Conservation (phyloP, 2,888 invertebrate species). For the Drosophila yooni region DNA sequence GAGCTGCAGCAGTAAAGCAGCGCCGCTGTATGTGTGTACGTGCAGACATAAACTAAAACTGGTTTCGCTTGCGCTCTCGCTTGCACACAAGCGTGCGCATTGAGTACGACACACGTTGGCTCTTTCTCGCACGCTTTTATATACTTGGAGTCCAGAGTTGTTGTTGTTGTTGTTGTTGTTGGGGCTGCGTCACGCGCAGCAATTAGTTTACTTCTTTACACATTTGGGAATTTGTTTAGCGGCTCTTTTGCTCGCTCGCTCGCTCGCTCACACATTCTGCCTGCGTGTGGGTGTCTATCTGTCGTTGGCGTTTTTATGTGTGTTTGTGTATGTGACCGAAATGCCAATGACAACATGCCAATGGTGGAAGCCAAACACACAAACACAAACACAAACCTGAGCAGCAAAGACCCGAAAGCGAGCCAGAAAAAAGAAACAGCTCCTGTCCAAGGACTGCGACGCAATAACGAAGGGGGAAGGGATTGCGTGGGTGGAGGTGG, state of each 20-base stretch:
- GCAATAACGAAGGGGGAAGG: not conserved
- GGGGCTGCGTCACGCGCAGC: conserved; percentile 83
- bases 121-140: conserved; percentile 59
- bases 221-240: conserved; percentile 80
- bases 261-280: conserved; percentile 29
- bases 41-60: conserved; percentile 71
- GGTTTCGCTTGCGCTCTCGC: conserved; percentile 66
- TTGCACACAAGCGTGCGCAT: conserved; percentile 29
- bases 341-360: conserved; percentile 83
- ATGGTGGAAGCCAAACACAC: conserved; percentile 57
- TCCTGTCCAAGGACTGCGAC: conserved; percentile 2
- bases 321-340: conserved; percentile 84
- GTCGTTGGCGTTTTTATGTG: conserved; percentile 74
- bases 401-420: conserved; percentile 18
- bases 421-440: not conserved
- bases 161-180: conserved; percentile 43
- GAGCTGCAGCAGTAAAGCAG: conserved; percentile 35
- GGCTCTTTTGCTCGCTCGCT: conserved; percentile 54
- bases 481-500: not conserved
- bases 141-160: conserved; percentile 51
- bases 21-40: conserved; percentile 51
- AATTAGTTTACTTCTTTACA: conserved; percentile 83
- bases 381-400: conserved; percentile 25
- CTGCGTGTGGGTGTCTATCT: conserved; percentile 36
- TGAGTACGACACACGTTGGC: conserved; percentile 22